These are phyloP conservation scores for Phalacrocorax brasilianus DNA, from an alignment of 2,113 vertebrate species.

Conservation along the genomic window DNA sequence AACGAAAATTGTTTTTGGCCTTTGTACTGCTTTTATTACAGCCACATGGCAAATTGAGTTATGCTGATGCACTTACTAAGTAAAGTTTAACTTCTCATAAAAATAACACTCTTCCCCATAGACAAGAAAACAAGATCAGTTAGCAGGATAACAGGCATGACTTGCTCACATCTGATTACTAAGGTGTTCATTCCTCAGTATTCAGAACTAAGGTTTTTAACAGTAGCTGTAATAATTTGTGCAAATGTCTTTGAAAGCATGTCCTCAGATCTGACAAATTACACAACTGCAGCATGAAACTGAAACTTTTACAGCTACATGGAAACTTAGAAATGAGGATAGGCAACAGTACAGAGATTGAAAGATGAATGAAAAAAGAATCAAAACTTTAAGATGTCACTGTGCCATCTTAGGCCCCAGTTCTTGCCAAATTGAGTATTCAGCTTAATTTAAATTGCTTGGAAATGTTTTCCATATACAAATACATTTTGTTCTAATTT, in stretches of 20 bases:
- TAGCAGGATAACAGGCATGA: neutral
- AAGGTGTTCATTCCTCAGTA: neutral
- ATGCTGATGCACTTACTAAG: neutral
- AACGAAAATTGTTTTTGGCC: slow-evolving; percentile 8
- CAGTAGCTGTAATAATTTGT: neutral
- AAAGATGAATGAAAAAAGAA: neutral
- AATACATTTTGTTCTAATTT: neutral
- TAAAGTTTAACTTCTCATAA: neutral
- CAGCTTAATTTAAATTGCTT: neutral
- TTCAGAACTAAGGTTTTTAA: neutral
- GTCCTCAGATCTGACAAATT: neutral
- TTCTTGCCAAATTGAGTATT: neutral
- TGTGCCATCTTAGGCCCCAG: neutral
- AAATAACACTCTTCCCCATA: neutral
- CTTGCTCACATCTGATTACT: neutral
- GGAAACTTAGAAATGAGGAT: neutral
- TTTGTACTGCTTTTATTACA: slow-evolving; percentile 33
- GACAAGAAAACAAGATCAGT: neutral
- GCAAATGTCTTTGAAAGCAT: neutral
- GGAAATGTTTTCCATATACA: neutral
- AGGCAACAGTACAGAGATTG: neutral
- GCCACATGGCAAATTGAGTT: neutral
- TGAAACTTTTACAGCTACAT: neutral
- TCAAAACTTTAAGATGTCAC: neutral
- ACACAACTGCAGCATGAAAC: neutral